Evolutionary conservation across 2,113 vertebrate genomes (phyloP), one percentile per base, ranked within the genome.

Genomic region (Dipodomys merriami): DNA sequence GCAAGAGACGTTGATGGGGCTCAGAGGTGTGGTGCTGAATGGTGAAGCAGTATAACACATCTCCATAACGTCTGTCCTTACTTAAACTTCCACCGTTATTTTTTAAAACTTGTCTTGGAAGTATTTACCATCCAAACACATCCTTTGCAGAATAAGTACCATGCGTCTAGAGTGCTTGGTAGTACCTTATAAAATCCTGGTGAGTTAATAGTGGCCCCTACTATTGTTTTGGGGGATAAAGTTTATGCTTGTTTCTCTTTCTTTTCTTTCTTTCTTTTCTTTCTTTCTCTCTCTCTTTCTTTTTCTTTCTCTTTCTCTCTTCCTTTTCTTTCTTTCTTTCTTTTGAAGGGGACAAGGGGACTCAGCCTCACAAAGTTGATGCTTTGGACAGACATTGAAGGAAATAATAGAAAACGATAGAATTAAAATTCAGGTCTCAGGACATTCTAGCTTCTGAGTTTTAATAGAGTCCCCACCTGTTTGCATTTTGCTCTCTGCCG

Each of bases 321-420:
- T 10, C 29, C 12, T 27, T 29, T 68, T 29, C 8, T 29, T 29
- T 68, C 25, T 30, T 13, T 30, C 29, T n/a, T 19, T 33, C 16
- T 67, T 78, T 92, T 57, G 73, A 18, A 83, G 64, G 68, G 79
- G 88, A 79, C 16, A 29, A 92, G 83, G 13, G 9, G 12, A 57
- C 53, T 57, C 15, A 16, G 53, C 16, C 72, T 78, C 29, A 84
- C 72, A 80, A 91, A 82, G 60, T 46, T 64, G 33, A 33, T 65
- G 16, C 81, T 92, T 71, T 91, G 67, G 68, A 83, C 46, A 94
- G 64, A 93, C 74, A 69, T 27, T 49, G 78, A 87, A 87, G n/a
- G 91, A 93, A 83, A 72, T 71, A 93, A 73, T 27, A 84, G 74
- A 44, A 71, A 89, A 82, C 0, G 4, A n/a, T 44, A 44, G n/a